Evolutionary conservation across 2,113 vertebrate species (phyloP).

Genomic region (Pelobates fuscus): DNA sequence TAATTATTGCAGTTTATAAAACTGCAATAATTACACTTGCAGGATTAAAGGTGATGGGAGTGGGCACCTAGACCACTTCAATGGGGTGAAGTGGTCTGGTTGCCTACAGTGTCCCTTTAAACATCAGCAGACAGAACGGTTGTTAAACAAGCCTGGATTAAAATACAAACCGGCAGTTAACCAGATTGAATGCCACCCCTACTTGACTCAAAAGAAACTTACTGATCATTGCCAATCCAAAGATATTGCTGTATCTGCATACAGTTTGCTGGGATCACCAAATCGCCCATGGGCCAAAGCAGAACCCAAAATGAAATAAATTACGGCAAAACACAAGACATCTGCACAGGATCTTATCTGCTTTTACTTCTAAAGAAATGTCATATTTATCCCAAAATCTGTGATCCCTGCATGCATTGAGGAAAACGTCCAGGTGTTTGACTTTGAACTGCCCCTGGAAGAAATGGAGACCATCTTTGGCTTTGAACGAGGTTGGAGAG

Average conservation of each 20-base stretch:
- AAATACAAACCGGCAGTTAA: no score
- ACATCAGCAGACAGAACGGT: no score
- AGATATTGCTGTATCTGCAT: slow-evolving; percentile 85
- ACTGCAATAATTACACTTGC: no score
- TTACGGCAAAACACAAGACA: slow-evolving; percentile 81
- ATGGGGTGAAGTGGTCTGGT: no score
- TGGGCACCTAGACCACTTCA: no score
- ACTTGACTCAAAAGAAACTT: slow-evolving; percentile 88
- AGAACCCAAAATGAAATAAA: slow-evolving; percentile 77
- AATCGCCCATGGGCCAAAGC: slow-evolving; percentile 87
- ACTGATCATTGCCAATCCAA: slow-evolving; percentile 83
- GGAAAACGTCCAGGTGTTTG: slow-evolving; percentile 92
- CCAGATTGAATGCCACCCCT: slow-evolving; percentile 93
- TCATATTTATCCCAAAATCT: slow-evolving; percentile 90
- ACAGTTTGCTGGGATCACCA: slow-evolving; percentile 92
- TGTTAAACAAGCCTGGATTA: slow-evolving; percentile 87
- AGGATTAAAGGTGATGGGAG: no score
- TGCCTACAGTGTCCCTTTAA: no score
- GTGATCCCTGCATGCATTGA: slow-evolving; percentile 83
- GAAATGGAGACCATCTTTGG: slow-evolving; percentile 80
- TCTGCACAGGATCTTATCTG: slow-evolving; percentile 90
- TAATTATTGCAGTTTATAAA: no score
- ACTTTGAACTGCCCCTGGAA: slow-evolving; percentile 81
- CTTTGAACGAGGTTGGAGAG: slow-evolving; percentile 85
- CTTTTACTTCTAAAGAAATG: slow-evolving; percentile 85